phyloP scores from a whole-genome alignment of 2,888 invertebrate genomes.

The Synanthedon myopaeformis region DNA sequence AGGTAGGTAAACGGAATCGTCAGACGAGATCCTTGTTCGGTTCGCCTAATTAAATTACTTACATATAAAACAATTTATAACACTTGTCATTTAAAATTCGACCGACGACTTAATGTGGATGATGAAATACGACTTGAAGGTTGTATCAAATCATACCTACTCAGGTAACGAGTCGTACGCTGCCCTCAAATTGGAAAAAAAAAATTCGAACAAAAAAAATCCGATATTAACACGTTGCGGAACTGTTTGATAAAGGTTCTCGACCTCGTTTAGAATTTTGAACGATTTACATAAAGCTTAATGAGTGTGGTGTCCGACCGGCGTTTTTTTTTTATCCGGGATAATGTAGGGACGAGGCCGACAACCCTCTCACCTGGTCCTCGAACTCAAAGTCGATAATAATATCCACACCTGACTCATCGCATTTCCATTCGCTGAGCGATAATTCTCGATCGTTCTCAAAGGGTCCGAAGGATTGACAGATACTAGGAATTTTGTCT shows the following conservation, averaged over 20 bases:
- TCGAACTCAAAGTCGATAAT: constrained; percentile 19
- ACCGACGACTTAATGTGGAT: constrained; percentile 30
- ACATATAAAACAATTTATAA: constrained; percentile 13
- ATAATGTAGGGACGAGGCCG: constrained; percentile 18
- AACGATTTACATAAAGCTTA: constrained; percentile 17
- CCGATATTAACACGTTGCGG: constrained; percentile 22
- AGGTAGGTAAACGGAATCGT: constrained; percentile 5
- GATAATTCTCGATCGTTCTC: no score
- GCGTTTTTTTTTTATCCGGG: constrained; percentile 15
- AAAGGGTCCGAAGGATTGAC: no score
- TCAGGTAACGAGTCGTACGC: constrained; percentile 21
- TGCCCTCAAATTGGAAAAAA: constrained; percentile 28
- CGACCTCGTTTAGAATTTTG: constrained; percentile 28
- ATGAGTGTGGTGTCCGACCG: constrained; percentile 1
- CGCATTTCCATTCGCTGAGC: no score
- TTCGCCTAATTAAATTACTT: constrained; percentile 15
- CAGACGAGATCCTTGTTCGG: constrained; percentile 17
- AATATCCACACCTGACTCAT: not conserved
- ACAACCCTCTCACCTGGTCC: constrained; percentile 21
- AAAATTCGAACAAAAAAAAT: constrained; percentile 17
- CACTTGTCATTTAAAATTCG: constrained; percentile 38
- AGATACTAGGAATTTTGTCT: no score
- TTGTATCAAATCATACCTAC: constrained; percentile 40
- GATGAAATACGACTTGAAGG: constrained; percentile 50
- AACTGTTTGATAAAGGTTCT: constrained; percentile 32